Percentiles rank a stretch among this genome's conserved stretches.
phyloP scores from a whole-genome alignment of 2,797 vertebrate species.

The Momotus momota region DNA sequence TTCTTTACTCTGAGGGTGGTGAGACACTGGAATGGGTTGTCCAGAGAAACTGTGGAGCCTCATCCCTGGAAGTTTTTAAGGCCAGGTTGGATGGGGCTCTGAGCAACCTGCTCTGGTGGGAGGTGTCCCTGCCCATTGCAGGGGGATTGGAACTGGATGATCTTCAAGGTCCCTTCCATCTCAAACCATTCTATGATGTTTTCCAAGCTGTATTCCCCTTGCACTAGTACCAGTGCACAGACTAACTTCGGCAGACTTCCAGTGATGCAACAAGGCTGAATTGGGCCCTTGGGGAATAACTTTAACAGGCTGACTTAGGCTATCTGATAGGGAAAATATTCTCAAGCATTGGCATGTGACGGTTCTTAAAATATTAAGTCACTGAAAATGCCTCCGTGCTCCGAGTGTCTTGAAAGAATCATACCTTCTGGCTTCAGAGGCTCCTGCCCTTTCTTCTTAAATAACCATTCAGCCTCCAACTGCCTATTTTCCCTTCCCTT shows the following conservation, averaged over 20 bases:
- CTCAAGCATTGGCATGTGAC: slow-evolving; percentile 8
- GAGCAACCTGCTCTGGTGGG: too few relatives aligned
- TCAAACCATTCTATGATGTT: not conserved
- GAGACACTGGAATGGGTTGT: too few relatives aligned
- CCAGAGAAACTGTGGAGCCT: too few relatives aligned
- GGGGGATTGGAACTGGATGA: too few relatives aligned
- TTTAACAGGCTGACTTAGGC: not conserved
- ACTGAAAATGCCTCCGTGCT: slow-evolving; percentile 55
- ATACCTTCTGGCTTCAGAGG: not conserved
- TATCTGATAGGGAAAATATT: not conserved
- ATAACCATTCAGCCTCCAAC: not conserved
- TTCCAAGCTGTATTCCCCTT: not conserved
- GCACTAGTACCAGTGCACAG: not conserved
- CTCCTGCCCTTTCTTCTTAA: not conserved
- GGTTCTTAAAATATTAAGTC: slow-evolving; percentile 68
- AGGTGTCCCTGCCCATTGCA: too few relatives aligned
- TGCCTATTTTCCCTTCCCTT: not conserved
- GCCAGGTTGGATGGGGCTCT: too few relatives aligned
- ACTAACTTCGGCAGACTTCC: not conserved
- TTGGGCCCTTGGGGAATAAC: not conserved
- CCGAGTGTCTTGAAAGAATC: slow-evolving; percentile 42
- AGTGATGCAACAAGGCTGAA: slow-evolving; percentile 3
- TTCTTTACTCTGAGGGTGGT: too few relatives aligned
- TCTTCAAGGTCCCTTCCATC: too few relatives aligned
- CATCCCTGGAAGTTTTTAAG: too few relatives aligned